A percentile compares a stretch with the other conserved stretches of the same genome.
Conservation (phyloP, 2,113 vertebrate genomes). For the Dipodomys ordii region DNA sequence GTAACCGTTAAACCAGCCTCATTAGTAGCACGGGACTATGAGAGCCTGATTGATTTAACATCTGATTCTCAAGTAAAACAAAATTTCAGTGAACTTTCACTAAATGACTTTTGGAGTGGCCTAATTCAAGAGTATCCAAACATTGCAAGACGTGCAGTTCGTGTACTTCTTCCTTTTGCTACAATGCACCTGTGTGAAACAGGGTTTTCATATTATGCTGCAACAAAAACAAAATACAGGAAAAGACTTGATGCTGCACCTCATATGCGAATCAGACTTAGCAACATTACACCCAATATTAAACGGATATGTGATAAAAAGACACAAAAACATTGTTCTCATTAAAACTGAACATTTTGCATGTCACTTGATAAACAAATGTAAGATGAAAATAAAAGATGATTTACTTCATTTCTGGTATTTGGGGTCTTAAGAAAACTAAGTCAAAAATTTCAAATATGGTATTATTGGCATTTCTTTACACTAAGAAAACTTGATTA, state of each 20-base stretch:
- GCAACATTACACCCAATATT: conserved; percentile 79
- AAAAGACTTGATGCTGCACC: conserved; percentile 79
- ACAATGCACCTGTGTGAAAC: conserved; percentile 77
- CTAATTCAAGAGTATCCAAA: conserved; percentile 75
- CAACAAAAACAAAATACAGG: conserved; percentile 80
- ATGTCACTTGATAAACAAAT: conserved; percentile 75
- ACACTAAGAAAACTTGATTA: not conserved
- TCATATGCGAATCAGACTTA: conserved; percentile 78
- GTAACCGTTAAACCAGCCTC: conserved; percentile 71
- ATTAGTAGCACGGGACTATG: conserved; percentile 72
- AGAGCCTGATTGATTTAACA: conserved; percentile 79
- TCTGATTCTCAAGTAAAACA: conserved; percentile 79
- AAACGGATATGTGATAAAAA: conserved; percentile 80
- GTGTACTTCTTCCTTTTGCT: conserved; percentile 76
- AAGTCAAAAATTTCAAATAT: not conserved
- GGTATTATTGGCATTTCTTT: conserved; percentile 55
- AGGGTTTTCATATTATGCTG: conserved; percentile 79
- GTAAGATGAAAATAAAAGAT: conserved; percentile 76
- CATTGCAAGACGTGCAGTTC: conserved; percentile 63
- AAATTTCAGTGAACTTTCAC: conserved; percentile 77
- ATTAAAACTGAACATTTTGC: conserved; percentile 71
- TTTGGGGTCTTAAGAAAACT: conserved; percentile 65
- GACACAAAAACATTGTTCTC: conserved; percentile 80
- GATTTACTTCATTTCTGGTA: conserved; percentile 61
- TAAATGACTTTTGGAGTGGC: conserved; percentile 79